These are phyloP conservation scores for Hycleus phaleratus DNA, from an alignment of 1,140 invertebrate species.

Conservation along the genomic window DNA sequence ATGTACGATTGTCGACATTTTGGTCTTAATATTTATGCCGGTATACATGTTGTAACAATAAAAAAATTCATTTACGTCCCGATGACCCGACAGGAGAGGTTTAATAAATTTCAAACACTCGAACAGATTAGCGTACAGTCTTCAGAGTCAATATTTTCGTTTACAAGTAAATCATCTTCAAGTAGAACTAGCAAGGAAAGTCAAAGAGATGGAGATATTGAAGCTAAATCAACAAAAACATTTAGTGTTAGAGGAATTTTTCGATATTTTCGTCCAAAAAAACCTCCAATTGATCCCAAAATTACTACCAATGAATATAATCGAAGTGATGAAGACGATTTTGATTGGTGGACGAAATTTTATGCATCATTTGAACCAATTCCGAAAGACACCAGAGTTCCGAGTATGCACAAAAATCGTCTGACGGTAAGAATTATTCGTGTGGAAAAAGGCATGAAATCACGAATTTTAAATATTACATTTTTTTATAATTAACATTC, in stretches of 20 bases:
- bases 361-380: slow-evolving; percentile 48
- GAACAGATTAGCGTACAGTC: too few species aligned
- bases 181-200: too few species aligned
- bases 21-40: slow-evolving; percentile 48
- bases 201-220: too few species aligned
- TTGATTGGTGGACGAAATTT: slow-evolving; percentile 77
- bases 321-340: slow-evolving; percentile 29
- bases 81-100: too few species aligned
- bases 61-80: slow-evolving; percentile 34
- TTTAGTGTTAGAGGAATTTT: too few species aligned
- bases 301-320: not conserved
- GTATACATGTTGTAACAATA: slow-evolving; percentile 43
- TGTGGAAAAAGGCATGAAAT: slow-evolving; percentile 37
- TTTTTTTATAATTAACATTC: not conserved
- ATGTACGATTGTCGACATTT: slow-evolving; percentile 54
- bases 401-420: too few species aligned
- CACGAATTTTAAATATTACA: not conserved
- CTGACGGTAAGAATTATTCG: too few species aligned
- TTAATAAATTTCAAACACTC: too few species aligned
- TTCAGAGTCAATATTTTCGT: too few species aligned
- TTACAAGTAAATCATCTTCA: too few species aligned
- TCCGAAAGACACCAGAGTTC: too few species aligned
- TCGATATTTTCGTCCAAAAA: not conserved
- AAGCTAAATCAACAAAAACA: too few species aligned
- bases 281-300: not conserved